Evolutionary conservation across 1,140 invertebrate species (phyloP), one percentile per base, ranked within the genome.

Genomic region (Doryteuthis pealeii): DNA sequence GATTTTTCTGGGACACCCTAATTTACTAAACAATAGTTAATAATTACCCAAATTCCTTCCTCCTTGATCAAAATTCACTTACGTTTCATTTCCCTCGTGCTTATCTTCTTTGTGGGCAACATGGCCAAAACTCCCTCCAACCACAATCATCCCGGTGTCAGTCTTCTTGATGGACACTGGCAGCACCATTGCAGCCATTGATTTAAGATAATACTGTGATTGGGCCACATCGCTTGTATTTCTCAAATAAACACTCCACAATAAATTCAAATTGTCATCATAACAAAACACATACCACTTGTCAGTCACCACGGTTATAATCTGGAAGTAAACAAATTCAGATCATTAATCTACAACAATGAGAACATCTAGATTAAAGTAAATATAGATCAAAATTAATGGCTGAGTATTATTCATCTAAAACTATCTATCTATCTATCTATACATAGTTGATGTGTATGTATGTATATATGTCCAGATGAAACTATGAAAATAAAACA

Each of bases 271-370:
- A 14, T 81, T 78, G 62, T 79, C 74, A 71, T 78, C 75, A 72
- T 80, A 85, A 74, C 84, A 85, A 62, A 84, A 73, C 8, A 85
- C 80, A 54, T 82, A 78, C 84, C 84, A 85, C 75, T 83, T 79
- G 72, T 81, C 78, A 31, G 80, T 82, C 15, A 79, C 82, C 45
- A 85, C 79, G 1, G 83, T 79, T 35, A 85, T 82, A 15, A 85
- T 77, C 84, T 85, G 75, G 15, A 74, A 74, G 35, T 58, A 62
- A 71, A 40, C 35, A 40, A 3, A 40, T 40, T 40, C 35, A 70
- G 54, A 28, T 22, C 35, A 35, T n/a, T n/a, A n/a, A n/a, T n/a
- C n/a, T n/a, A n/a, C 45, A 49, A 1, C 45, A 49, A 49, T 49
- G 22, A 49, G 1, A 49, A 49, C 45, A 49, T 49, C 22, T 1